Conservation (phyloP, 2,888 invertebrate genomes). For the Nomada fabriciana region DNA sequence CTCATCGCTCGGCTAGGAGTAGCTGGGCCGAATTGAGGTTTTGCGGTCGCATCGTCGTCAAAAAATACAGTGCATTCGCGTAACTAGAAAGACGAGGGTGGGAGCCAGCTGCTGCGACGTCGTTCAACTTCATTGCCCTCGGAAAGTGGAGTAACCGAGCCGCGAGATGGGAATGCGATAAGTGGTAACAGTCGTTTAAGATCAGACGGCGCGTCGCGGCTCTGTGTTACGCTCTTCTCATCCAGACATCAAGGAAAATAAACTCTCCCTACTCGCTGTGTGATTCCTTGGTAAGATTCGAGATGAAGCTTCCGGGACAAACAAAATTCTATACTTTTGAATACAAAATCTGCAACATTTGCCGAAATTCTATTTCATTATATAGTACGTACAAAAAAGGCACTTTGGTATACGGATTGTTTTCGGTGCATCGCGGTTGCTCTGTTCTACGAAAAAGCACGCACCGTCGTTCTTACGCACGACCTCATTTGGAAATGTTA, state of each 20-base stretch:
- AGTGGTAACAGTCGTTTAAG: conserved; percentile 50
- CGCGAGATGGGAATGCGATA: conserved; percentile 49
- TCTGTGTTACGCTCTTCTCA: background rate
- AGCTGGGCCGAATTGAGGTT: conserved; percentile 1
- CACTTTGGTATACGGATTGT: conserved; percentile 54
- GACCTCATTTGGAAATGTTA: conserved; percentile 64
- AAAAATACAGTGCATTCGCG: conserved; percentile 15
- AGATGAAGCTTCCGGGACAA: background rate
- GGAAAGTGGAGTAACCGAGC: conserved; percentile 46
- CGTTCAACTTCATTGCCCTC: conserved; percentile 15
- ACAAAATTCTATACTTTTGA: conserved; percentile 15
- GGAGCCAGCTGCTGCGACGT: background rate
- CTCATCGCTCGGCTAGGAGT: background rate
- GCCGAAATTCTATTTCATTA: conserved; percentile 2
- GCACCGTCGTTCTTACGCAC: conserved; percentile 60
- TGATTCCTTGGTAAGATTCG: background rate
- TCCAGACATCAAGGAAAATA: background rate
- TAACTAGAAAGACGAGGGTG: conserved; percentile 15
- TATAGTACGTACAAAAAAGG: conserved; percentile 26
- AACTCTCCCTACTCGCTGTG: background rate
- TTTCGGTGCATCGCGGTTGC: conserved; percentile 47
- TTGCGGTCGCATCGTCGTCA: conserved; percentile 28
- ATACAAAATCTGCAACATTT: background rate
- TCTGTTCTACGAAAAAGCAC: conserved; percentile 43
- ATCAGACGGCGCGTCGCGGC: conserved; percentile 51